Base-by-base conservation (phyloP, 2,888 invertebrate genomes). In the Campoplex capitator region DNA sequence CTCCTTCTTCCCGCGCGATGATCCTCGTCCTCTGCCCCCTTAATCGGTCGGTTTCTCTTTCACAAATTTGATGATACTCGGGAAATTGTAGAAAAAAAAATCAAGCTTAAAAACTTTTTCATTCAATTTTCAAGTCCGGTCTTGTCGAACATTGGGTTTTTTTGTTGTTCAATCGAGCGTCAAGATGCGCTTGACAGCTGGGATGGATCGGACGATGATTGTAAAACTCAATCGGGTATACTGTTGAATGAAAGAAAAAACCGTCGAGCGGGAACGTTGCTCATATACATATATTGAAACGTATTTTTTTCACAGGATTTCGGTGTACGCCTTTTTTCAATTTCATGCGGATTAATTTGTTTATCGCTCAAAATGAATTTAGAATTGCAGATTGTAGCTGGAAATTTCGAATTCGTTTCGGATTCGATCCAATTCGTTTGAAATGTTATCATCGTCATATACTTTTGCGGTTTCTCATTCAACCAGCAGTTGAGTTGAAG, bases 191-290 rank as follows among this genome's bases (percentile, higher is more conserved):
- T 62, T 62, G 62, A 32, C 62, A 62, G 32, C 32, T 16, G 32
- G 32, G 62, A 62, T 62, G 32, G 62, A 32, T 62, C 13, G 62
- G 7, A 28, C 62, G 13, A 3, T 32, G 62, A 62, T 62, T 62
- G 32, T 62, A 32, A 62, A 62, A 62, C 32, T 62, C 71, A 71
- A 71, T 71, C 51, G 71, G 23, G 23, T 23, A 23, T 23, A 23
- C 0, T 23, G 0, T 23, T 23, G 23, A 23, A 23, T 23, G 23
- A 23, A 23, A 23, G 54, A 9, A 23, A 13, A 23, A 13, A 74
- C 23, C 18, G 74, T 28, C 11, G 58, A 58, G 58, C 38, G 38
- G 16, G 45, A 75, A 62, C 42, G 45, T 62, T 18, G 16, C 58
- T 75, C 45, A 45, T 4, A 23, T 23, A 45, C 45, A 45, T 4